These are phyloP conservation scores for Diloba caeruleocephala DNA, from an alignment of 2,888 invertebrate species.

Conservation along the genomic window DNA sequence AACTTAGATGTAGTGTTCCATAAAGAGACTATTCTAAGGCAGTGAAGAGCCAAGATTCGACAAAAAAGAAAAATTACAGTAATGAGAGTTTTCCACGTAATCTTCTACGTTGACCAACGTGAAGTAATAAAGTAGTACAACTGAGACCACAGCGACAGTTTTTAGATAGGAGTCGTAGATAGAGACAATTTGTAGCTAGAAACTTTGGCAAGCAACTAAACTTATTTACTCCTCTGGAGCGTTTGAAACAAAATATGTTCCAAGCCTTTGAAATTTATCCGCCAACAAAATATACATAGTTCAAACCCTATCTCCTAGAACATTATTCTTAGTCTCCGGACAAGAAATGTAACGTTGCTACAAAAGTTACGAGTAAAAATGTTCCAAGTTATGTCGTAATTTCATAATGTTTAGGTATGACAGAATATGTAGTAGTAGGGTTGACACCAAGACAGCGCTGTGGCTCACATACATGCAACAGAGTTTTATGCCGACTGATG, in stretches of 20 bases:
- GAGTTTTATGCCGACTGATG: too few species aligned
- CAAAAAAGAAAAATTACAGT: too few species aligned
- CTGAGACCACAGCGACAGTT: background rate
- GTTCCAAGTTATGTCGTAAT: slow-evolving; percentile 15
- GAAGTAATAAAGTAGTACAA: background rate
- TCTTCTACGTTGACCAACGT: too few species aligned
- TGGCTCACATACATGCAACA: too few species aligned
- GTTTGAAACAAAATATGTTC: slow-evolving; percentile 19
- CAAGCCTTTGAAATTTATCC: slow-evolving; percentile 29
- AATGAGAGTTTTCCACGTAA: too few species aligned
- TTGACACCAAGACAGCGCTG: too few species aligned
- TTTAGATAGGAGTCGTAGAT: slow-evolving; percentile 11
- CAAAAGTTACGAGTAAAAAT: slow-evolving; percentile 13
- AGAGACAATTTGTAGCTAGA: slow-evolving; percentile 19
- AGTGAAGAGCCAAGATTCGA: too few species aligned
- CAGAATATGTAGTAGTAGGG: too few species aligned
- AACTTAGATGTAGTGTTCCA: too few species aligned
- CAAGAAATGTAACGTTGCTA: slow-evolving; percentile 21
- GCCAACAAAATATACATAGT: slow-evolving; percentile 26
- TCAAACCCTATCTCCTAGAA: slow-evolving; percentile 23
- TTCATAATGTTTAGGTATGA: slow-evolving; percentile 1
- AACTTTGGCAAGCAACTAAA: slow-evolving; percentile 3
- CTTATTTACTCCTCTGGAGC: slow-evolving; percentile 20
- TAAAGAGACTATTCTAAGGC: too few species aligned
- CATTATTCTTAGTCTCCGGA: slow-evolving; percentile 37